phyloP scores from a whole-genome alignment of 2,797 vertebrate genomes.

The Muscicapa striata region DNA sequence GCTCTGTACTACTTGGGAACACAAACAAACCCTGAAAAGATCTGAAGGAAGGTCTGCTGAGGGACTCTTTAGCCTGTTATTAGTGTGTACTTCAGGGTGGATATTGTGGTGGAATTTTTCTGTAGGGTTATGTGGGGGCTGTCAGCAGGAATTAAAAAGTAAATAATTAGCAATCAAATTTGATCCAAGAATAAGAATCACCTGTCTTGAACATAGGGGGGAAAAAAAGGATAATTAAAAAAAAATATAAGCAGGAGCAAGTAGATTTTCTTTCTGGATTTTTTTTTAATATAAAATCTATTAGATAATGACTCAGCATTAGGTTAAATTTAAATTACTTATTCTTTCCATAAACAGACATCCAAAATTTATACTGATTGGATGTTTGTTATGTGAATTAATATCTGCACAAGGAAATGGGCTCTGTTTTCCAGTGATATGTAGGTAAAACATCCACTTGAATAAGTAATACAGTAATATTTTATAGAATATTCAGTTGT shows the following conservation, averaged over 20 bases:
- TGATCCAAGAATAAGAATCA: background rate
- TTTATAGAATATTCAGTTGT: background rate
- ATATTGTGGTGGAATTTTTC: background rate
- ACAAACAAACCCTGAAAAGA: slow-evolving; percentile 42
- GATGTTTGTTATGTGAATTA: background rate
- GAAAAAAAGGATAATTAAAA: background rate
- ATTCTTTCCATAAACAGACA: background rate
- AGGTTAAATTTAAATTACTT: background rate
- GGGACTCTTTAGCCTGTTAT: background rate
- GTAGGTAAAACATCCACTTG: background rate
- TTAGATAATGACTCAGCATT: background rate
- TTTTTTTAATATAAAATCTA: background rate
- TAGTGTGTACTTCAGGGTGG: background rate
- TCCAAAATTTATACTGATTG: background rate
- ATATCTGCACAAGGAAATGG: background rate
- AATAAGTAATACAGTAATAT: background rate
- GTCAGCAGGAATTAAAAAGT: background rate
- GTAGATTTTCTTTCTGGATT: background rate
- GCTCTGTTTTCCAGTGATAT: background rate
- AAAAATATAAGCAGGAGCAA: background rate
- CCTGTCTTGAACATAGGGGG: background rate
- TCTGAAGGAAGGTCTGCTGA: background rate
- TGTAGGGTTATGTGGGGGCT: background rate
- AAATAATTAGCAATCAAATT: background rate
- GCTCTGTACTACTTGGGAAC: slow-evolving; percentile 21